Percentiles rank a stretch among this genome's conserved stretches.
Evolutionary conservation across 2,113 vertebrate species (phyloP).

Genomic region (Bombycilla garrulus): DNA sequence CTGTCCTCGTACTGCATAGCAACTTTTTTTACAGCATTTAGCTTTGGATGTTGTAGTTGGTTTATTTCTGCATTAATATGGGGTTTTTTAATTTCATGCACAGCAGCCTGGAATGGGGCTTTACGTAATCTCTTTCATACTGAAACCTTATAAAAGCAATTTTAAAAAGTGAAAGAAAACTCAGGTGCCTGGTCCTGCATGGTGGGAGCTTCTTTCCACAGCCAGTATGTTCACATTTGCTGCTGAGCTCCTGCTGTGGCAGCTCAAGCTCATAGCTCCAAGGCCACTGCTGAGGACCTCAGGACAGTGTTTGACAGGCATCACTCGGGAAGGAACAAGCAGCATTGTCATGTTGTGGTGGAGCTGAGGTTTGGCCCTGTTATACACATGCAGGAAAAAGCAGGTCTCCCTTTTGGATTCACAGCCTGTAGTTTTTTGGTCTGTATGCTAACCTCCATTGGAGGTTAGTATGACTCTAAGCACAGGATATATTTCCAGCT

Average conservation of each 20-base stretch:
- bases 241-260: neutral
- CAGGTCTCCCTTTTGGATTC: neutral
- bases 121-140: neutral
- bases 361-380: neutral
- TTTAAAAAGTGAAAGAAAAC: neutral
- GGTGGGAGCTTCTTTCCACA: neutral
- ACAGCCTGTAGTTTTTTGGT: neutral
- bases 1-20: neutral
- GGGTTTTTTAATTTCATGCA: neutral
- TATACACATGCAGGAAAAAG: rapidly evolving
- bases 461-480: neutral
- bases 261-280: rapidly evolving
- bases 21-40: neutral
- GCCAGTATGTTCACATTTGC: rapidly evolving
- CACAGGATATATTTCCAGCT: neutral
- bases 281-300: rapidly evolving
- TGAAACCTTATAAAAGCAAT: neutral
- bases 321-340: rapidly evolving
- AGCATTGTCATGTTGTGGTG: rapidly evolving
- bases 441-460: neutral
- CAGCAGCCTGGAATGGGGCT: neutral
- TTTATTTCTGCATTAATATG: neutral
- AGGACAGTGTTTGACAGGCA: rapidly evolving
- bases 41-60: neutral
- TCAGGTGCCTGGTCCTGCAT: rapidly evolving